Percentiles rank a stretch among this genome's conserved stretches.
phyloP scores from a whole-genome alignment of 2,888 invertebrate species.

The Limnephilus marmoratus region DNA sequence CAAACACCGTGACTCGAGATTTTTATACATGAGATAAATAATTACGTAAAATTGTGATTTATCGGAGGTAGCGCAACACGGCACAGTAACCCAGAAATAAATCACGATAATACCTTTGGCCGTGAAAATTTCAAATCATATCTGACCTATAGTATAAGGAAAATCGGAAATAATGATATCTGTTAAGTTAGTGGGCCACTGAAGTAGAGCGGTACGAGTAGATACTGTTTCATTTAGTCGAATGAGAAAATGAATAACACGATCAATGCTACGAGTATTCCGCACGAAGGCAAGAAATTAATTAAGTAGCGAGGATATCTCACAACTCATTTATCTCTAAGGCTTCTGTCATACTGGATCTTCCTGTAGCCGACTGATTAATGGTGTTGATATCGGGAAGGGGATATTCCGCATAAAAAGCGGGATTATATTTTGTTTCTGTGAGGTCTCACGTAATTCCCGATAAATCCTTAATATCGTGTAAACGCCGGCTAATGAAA shows the following conservation, averaged over 20 bases:
- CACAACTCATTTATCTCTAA: slow-evolving; percentile 27
- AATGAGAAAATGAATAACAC: background rate
- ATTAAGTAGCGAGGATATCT: slow-evolving; percentile 18
- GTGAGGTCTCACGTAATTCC: background rate
- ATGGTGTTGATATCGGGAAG: slow-evolving; percentile 26
- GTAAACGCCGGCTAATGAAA: slow-evolving; percentile 20
- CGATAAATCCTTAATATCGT: slow-evolving; percentile 23
- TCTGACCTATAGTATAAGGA: too few species aligned
- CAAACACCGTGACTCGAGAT: too few species aligned
- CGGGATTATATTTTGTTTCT: slow-evolving; percentile 17
- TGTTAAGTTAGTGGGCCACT: background rate
- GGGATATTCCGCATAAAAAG: slow-evolving; percentile 7
- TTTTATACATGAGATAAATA: too few species aligned
- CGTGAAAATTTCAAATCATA: too few species aligned
- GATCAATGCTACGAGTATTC: background rate
- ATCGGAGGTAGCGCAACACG: too few species aligned
- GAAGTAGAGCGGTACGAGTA: background rate
- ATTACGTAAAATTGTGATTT: too few species aligned
- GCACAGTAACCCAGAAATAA: too few species aligned
- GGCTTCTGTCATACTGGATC: slow-evolving; percentile 13
- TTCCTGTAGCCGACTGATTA: slow-evolving; percentile 29
- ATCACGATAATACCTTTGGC: too few species aligned
- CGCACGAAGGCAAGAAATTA: slow-evolving; percentile 11
- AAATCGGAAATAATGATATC: background rate
- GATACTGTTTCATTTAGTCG: background rate